Evolutionary conservation across 30 jellyfish, hydroid and myxozoan genomes (phyloP), one percentile per base, ranked within the genome.

Genomic region (Aurelia coerulea): DNA sequence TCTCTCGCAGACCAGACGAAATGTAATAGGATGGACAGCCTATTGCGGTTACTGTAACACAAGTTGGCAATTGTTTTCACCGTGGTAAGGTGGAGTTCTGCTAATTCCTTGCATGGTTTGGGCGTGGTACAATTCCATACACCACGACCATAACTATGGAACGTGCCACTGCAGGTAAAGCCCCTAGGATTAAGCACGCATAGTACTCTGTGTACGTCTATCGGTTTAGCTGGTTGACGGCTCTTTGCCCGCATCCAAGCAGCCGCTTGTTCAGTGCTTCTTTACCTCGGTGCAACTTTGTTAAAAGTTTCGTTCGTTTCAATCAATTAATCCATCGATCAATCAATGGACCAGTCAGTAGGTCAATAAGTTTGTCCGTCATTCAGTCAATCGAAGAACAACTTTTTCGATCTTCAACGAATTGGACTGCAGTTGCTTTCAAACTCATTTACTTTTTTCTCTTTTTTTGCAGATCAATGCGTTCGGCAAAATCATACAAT

Each of bases 401-500:
- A 37, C 5, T 23, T 23, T 23, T 23, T 23, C 29, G 29, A 23
- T 23, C 29, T 23, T 23, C 29, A 23, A 23, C 29, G 29, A n/a
- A n/a, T n/a, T n/a, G 29, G 29, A 23, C 29, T 23, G 29, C 29
- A 23, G 29, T 23, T 23, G 29, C 29, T 23, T 23, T 23, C 29
- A 23, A 23, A 23, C 29, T 23, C 29, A 23, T 46, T 46, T 7
- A 9, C 15, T 46, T 46, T 50, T 2, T 76, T n/a, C 31, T 68
- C 29, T 31, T 23, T 33, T 15, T 49, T 49, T 73, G 62, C 79
- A 88, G 97, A 88, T 88, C 56, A 53, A 62, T 59, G 97, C 97
- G 33, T 88, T 79, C 81, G 97, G 97, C 23, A 80, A 74, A 56
- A 34, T 39, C 18, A 14, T 60, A 3, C 85, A 68, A 50, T 33